phyloP scores from a whole-genome alignment of 2,888 invertebrate species.

The Hesperia comma region DNA sequence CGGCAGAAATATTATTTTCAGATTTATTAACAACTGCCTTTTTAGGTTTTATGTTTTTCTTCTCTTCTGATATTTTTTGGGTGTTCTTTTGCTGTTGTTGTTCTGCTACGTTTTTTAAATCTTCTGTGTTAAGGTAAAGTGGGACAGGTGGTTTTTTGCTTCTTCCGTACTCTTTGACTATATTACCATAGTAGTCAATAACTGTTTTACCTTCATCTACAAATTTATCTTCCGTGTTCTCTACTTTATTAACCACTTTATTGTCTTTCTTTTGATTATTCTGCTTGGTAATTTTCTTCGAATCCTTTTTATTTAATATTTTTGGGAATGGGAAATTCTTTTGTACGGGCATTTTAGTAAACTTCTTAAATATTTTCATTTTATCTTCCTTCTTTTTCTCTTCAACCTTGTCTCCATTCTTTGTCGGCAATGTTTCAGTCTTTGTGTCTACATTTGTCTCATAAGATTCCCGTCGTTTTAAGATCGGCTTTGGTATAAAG shows the following conservation, averaged over 20 bases:
- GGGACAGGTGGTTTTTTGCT: conserved; percentile 76
- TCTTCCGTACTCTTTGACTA: conserved; percentile 88
- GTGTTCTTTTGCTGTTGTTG: conserved; percentile 67
- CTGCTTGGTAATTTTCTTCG: conserved; percentile 53
- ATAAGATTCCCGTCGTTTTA: conserved; percentile 85
- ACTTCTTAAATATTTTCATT: conserved; percentile 70
- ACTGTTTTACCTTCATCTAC: conserved; percentile 88
- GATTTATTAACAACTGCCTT: conserved; percentile 52
- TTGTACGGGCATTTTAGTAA: conserved; percentile 71
- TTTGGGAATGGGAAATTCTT: conserved; percentile 69
- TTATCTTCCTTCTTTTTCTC: conserved; percentile 69
- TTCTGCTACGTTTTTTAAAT: conserved; percentile 84
- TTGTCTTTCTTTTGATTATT: conserved; percentile 42
- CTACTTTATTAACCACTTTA: conserved; percentile 52
- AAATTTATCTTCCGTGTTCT: conserved; percentile 64
- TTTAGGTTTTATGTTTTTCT: conserved; percentile 41
- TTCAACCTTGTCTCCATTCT: conserved; percentile 46
- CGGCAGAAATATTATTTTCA: conserved; percentile 45
- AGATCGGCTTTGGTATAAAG: conserved; percentile 90
- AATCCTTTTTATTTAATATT: conserved; percentile 68
- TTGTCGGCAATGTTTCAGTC: conserved; percentile 47
- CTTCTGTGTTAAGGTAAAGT: conserved; percentile 85
- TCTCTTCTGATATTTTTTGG: conserved; percentile 51
- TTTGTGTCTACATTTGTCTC: conserved; percentile 42
- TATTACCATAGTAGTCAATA: conserved; percentile 91